A percentile compares a stretch with the other conserved stretches of the same genome.
These are phyloP conservation scores for Clarias fuscus DNA, from an alignment of 2,797 vertebrate species.

Conservation along the genomic window DNA sequence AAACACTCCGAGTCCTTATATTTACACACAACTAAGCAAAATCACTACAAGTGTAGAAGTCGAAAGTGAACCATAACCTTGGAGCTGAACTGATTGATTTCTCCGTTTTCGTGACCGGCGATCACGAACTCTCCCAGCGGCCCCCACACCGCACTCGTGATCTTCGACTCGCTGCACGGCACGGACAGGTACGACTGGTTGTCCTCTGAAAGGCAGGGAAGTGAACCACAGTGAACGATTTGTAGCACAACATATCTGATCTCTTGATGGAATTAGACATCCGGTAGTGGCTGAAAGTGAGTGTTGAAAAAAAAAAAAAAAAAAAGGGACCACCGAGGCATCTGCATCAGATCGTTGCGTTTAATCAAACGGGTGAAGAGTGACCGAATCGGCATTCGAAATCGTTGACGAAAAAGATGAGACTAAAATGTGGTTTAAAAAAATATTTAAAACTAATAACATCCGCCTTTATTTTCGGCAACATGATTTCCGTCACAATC, in stretches of 20 bases:
- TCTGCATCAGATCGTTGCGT: too few species aligned
- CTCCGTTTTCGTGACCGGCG: slow-evolving; percentile 91
- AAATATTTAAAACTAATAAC: too few species aligned
- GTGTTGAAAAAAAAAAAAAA: too few species aligned
- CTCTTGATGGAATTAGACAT: not conserved
- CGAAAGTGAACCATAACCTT: slow-evolving; percentile 76
- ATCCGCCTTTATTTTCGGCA: too few species aligned
- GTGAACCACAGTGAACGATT: not conserved
- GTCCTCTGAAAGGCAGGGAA: slow-evolving; percentile 75
- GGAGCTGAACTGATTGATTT: slow-evolving; percentile 94
- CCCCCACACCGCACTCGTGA: slow-evolving; percentile 97
- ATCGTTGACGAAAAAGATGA: too few species aligned
- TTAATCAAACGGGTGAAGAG: too few species aligned
- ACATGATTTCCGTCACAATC: too few species aligned
- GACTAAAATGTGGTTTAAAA: too few species aligned
- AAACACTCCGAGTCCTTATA: not conserved
- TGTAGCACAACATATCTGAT: not conserved
- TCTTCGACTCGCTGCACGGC: slow-evolving; percentile 90
- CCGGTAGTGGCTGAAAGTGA: not conserved
- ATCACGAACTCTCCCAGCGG: slow-evolving; percentile 94
- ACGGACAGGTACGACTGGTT: slow-evolving; percentile 92
- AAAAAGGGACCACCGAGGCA: too few species aligned
- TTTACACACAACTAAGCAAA: not conserved
- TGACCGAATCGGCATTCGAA: too few species aligned
- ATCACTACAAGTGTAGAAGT: not conserved